phyloP scores from a whole-genome alignment of 2,113 vertebrate species.

The Silurus glanis region DNA sequence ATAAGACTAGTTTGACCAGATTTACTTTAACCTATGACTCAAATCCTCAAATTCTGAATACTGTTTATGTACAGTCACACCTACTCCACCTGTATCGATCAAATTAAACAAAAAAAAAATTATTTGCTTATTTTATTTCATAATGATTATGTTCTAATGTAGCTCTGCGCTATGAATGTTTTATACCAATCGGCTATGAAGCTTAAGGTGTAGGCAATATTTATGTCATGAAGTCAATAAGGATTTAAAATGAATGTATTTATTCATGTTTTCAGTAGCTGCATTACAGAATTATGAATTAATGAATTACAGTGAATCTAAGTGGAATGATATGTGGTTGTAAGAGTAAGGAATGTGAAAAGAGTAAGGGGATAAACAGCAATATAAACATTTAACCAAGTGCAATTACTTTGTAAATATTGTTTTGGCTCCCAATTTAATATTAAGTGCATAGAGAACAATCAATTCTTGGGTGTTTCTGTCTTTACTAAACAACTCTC shows the following conservation, averaged over 20 bases:
- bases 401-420: slow-evolving; percentile 1
- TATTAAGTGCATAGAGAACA: not conserved
- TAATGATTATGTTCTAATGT: not conserved
- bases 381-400: slow-evolving; percentile 22
- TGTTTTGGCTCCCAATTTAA: not conserved
- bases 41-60: not conserved
- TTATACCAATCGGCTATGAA: not conserved
- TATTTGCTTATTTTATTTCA: not conserved
- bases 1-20: slow-evolving; percentile 45
- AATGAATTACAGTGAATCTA: not conserved
- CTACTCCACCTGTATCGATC: not conserved
- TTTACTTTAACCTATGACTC: slow-evolving; percentile 21
- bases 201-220: not conserved
- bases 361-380: not conserved
- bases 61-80: slow-evolving; percentile 27
- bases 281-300: not conserved
- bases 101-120: not conserved
- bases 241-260: too few species aligned
- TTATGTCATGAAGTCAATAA: not conserved
- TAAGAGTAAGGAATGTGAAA: not conserved
- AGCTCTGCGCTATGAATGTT: not conserved
- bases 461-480: not conserved
- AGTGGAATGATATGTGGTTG: not conserved
- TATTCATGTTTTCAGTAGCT: not conserved
- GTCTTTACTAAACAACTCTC: slow-evolving; percentile 37